These are phyloP conservation scores for Pteropus alecto DNA, from an alignment of 2,113 vertebrate genomes.

Conservation along the genomic window DNA sequence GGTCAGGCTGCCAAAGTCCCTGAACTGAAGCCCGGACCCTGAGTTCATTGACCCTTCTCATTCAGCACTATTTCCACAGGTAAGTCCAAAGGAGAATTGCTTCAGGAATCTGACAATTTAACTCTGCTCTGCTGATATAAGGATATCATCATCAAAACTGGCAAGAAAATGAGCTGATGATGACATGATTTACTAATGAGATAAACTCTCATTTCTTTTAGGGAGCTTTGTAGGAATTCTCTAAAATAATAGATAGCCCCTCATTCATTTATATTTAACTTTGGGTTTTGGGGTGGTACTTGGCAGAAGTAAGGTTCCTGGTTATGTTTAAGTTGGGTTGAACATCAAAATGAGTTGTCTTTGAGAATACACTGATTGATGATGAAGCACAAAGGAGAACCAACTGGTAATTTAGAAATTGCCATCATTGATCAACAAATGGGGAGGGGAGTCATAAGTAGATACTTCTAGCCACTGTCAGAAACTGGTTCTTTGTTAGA, in stretches of 20 bases:
- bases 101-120: neutral
- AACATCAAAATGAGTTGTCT: neutral
- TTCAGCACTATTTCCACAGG: neutral
- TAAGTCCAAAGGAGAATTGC: slow-evolving; percentile 8
- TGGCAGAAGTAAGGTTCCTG: neutral
- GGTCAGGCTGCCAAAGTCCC: neutral
- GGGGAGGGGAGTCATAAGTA: neutral
- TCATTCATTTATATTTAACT: neutral
- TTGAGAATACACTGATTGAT: neutral
- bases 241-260: neutral
- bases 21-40: neutral
- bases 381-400: neutral
- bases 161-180: neutral
- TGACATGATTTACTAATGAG: neutral
- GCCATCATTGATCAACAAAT: neutral
- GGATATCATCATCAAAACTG: neutral
- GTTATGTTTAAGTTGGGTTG: neutral
- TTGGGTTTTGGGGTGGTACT: neutral
- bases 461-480: neutral
- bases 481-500: neutral
- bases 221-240: neutral
- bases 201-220: neutral
- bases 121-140: neutral
- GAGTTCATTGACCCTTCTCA: neutral
- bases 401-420: neutral